Conservation (phyloP, 1,140 invertebrate genomes). For the Ceratina calcarata region DNA sequence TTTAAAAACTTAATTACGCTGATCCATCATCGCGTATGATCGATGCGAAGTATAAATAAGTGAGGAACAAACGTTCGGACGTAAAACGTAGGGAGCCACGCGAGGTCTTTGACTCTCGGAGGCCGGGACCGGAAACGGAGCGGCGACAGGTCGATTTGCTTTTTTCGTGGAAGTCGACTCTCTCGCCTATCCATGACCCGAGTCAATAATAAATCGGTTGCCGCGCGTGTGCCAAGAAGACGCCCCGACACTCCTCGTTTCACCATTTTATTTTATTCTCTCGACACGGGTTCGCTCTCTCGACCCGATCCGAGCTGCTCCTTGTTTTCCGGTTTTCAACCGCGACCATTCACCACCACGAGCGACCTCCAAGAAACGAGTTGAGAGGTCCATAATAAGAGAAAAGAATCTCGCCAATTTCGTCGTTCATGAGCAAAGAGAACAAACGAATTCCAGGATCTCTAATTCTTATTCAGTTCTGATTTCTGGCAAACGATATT, state of each 20-base stretch:
- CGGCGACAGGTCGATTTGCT: neutral
- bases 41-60: no score
- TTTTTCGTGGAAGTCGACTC: conserved; percentile 10
- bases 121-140: neutral
- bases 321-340: neutral
- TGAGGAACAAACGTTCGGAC: no score
- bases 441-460: no score
- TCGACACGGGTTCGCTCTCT: conserved; percentile 20
- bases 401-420: no score
- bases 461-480: no score
- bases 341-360: neutral
- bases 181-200: conserved; percentile 66
- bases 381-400: no score
- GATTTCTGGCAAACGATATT: no score
- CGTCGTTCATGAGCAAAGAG: no score
- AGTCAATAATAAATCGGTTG: conserved; percentile 73
- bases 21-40: neutral
- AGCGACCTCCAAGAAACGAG: conserved; percentile 5
- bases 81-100: neutral
- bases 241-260: conserved; percentile 46
- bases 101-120: neutral
- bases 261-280: conserved; percentile 63
- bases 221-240: conserved; percentile 69
- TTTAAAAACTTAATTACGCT: neutral
- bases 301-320: neutral